Conservation (phyloP, 2,888 invertebrate genomes). For the Digitonthophagus gazella region DNA sequence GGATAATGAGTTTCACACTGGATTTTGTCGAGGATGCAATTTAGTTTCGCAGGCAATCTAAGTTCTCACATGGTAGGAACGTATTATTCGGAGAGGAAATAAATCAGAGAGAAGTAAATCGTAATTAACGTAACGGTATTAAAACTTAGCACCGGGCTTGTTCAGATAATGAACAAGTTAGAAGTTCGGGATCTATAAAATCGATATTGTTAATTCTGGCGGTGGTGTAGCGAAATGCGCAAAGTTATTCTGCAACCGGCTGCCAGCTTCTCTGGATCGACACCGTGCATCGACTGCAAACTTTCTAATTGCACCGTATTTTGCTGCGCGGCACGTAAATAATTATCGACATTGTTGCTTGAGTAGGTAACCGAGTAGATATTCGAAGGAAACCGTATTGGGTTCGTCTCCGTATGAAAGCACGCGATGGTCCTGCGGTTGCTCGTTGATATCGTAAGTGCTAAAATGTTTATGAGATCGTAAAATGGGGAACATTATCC, state of each 20-base stretch:
- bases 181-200: not conserved
- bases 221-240: not conserved
- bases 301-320: not conserved
- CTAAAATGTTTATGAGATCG: not conserved
- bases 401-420: not conserved
- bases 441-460: not conserved
- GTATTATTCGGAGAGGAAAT: not conserved
- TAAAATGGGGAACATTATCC: not conserved
- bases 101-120: not conserved
- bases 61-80: not conserved
- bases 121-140: not conserved
- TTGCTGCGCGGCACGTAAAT: not conserved
- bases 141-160: not conserved
- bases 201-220: not conserved
- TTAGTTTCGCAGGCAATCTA: not conserved
- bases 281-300: not conserved
- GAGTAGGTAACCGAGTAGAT: not conserved
- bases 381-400: not conserved
- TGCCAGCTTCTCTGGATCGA: not conserved
- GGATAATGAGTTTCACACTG: too few relatives aligned
- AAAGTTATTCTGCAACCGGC: not conserved
- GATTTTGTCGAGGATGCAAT: not conserved
- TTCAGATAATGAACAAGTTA: not conserved
- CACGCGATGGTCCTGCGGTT: not conserved
- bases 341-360: not conserved